Evolutionary conservation across 2,888 invertebrate genomes (phyloP).

Genomic region (Iselma pallidipennis): DNA sequence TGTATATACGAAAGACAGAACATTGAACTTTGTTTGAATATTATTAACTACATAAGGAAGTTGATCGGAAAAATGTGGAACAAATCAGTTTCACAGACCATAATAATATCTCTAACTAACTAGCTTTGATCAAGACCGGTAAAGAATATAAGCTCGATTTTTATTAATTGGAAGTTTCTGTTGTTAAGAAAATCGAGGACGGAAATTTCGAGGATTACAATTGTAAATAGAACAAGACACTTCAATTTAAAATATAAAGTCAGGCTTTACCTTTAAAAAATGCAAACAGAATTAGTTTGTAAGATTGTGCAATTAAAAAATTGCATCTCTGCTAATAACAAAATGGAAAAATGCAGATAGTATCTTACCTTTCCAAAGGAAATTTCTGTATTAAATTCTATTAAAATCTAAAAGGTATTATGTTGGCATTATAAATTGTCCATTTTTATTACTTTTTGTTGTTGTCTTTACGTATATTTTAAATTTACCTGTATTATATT

Average conservation of each 20-base stretch:
- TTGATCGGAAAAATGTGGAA: constrained; percentile 6
- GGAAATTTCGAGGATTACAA: not conserved
- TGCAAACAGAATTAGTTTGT: no score
- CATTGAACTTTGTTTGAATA: constrained; percentile 6
- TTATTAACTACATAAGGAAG: constrained; percentile 4
- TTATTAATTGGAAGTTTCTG: not conserved
- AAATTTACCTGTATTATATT: constrained; percentile 30
- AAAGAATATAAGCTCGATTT: not conserved
- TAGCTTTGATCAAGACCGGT: not conserved
- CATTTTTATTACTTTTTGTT: constrained; percentile 16
- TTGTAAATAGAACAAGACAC: not conserved
- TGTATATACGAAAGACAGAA: not conserved
- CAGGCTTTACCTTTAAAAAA: no score
- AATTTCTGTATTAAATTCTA: not conserved
- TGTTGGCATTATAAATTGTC: not conserved
- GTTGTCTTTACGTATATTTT: constrained; percentile 10
- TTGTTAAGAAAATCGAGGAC: not conserved
- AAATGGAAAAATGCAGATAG: no score
- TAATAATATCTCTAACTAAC: no score
- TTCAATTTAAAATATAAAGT: not conserved
- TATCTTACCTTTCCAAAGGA: not conserved
- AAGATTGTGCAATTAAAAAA: not conserved
- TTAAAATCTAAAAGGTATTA: not conserved
- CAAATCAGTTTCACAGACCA: not conserved
- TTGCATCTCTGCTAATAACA: not conserved